phyloP scores from a whole-genome alignment of 2,888 invertebrate genomes.

The Melinaea marsaeus region DNA sequence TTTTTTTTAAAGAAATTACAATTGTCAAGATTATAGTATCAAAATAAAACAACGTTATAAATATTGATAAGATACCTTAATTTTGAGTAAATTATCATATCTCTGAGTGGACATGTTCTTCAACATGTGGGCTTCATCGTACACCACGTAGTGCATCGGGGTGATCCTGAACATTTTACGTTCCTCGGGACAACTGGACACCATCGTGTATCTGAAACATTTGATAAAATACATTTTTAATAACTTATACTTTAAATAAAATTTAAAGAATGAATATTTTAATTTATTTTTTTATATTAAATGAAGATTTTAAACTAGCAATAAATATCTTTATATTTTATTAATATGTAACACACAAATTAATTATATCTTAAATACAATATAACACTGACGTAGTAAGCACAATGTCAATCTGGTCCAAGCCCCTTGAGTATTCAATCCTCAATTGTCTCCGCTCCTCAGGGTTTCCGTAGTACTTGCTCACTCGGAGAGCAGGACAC shows the following conservation, averaged over 20 bases:
- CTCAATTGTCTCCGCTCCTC: slow-evolving; percentile 90
- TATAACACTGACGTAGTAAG: slow-evolving; percentile 87
- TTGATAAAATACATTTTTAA: background rate
- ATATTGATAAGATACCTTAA: slow-evolving; percentile 77
- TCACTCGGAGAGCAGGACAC: slow-evolving; percentile 88
- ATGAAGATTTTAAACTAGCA: too few relatives aligned
- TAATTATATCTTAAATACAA: background rate
- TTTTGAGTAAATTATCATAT: slow-evolving; percentile 91
- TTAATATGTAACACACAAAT: too few relatives aligned
- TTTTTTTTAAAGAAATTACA: too few relatives aligned
- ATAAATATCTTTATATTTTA: too few relatives aligned
- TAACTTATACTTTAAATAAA: background rate
- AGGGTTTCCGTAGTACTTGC: slow-evolving; percentile 91
- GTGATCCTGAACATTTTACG: slow-evolving; percentile 94
- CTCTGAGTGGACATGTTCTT: slow-evolving; percentile 97
- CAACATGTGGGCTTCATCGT: slow-evolving; percentile 98
- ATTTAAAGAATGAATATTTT: too few relatives aligned
- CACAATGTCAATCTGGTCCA: slow-evolving; percentile 88
- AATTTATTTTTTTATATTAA: too few relatives aligned
- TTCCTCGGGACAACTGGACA: slow-evolving; percentile 91
- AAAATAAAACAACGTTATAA: background rate
- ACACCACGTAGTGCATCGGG: slow-evolving; percentile 93
- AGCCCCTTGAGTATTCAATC: slow-evolving; percentile 84
- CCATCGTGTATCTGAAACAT: slow-evolving; percentile 81
- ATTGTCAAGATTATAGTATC: background rate